Conservation (phyloP, 2,888 invertebrate species). For the Conistra vaccinii region DNA sequence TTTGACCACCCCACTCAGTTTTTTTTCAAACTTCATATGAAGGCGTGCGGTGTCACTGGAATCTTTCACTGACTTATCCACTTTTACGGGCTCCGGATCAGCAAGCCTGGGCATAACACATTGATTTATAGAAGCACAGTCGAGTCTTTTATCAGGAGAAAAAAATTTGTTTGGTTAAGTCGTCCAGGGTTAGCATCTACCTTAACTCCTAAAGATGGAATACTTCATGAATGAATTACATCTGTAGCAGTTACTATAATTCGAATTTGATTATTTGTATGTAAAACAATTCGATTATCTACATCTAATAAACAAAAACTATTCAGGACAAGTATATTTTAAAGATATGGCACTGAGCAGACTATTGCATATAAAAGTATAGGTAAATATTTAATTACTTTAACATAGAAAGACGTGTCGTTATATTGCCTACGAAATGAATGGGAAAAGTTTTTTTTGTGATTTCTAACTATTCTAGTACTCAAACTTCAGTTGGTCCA, state of each 20-base stretch:
- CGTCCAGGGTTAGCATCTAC: slow-evolving; percentile 92
- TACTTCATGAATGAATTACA: slow-evolving; percentile 93
- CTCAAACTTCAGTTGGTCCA: too few relatives aligned
- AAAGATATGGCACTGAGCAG: too few relatives aligned
- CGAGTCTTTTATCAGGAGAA: slow-evolving; percentile 57
- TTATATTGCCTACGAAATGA: too few relatives aligned
- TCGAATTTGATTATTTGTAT: slow-evolving; percentile 92
- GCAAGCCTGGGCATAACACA: slow-evolving; percentile 38
- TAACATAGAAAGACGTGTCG: too few relatives aligned
- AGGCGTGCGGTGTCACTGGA: slow-evolving; percentile 81
- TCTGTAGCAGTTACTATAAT: slow-evolving; percentile 91
- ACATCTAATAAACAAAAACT: slow-evolving; percentile 92
- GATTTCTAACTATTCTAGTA: too few relatives aligned
- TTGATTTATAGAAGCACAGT: background rate
- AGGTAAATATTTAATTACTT: too few relatives aligned
- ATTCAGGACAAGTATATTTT: slow-evolving; percentile 66
- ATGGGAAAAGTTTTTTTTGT: too few relatives aligned
- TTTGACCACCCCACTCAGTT: slow-evolving; percentile 75
- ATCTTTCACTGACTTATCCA: slow-evolving; percentile 80
- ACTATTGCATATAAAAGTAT: too few relatives aligned
- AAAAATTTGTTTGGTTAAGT: slow-evolving; percentile 92
- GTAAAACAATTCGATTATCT: slow-evolving; percentile 91
- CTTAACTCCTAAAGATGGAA: slow-evolving; percentile 92
- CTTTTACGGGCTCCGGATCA: slow-evolving; percentile 65
- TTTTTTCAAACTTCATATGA: slow-evolving; percentile 84